Percentiles rank a stretch among this genome's conserved stretches.
Conservation (phyloP, 2,113 vertebrate species). For the Rynchops niger region DNA sequence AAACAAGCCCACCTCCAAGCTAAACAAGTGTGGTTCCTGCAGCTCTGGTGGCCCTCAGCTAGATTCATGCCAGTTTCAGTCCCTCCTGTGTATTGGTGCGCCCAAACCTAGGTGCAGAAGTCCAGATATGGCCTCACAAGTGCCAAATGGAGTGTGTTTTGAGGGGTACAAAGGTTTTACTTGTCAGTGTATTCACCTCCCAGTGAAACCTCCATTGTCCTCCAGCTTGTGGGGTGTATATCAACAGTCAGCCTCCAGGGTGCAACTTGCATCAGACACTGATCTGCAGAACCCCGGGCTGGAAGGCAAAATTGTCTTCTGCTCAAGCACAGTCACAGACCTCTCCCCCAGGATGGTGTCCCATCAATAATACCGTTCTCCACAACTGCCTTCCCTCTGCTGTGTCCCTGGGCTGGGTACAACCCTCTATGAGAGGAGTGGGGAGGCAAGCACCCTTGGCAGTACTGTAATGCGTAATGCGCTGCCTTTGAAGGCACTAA, state of each 20-base stretch:
- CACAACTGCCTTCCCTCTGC: background rate
- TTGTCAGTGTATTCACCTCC: background rate
- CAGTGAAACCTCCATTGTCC: background rate
- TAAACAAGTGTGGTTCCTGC: background rate
- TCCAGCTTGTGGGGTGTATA: background rate
- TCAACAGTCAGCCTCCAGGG: fast-evolving
- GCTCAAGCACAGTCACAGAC: background rate
- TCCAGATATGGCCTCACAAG: background rate
- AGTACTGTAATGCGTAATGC: fast-evolving
- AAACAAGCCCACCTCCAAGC: background rate
- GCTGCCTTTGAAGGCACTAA: background rate
- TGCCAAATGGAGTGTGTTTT: background rate
- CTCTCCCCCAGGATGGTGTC: background rate
- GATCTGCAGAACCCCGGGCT: background rate
- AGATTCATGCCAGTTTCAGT: background rate
- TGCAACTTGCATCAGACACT: background rate
- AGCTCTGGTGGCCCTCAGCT: fast-evolving
- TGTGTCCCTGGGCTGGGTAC: fast-evolving
- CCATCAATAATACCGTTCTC: background rate
- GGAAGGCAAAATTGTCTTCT: background rate
- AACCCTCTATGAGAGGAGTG: background rate
- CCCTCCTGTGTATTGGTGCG: background rate
- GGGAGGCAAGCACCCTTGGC: background rate
- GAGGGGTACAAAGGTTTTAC: background rate
- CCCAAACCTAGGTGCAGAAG: background rate